Evolutionary conservation across 2,888 invertebrate genomes (phyloP), one percentile per base, ranked within the genome.

Genomic region (Tachina lurida): DNA sequence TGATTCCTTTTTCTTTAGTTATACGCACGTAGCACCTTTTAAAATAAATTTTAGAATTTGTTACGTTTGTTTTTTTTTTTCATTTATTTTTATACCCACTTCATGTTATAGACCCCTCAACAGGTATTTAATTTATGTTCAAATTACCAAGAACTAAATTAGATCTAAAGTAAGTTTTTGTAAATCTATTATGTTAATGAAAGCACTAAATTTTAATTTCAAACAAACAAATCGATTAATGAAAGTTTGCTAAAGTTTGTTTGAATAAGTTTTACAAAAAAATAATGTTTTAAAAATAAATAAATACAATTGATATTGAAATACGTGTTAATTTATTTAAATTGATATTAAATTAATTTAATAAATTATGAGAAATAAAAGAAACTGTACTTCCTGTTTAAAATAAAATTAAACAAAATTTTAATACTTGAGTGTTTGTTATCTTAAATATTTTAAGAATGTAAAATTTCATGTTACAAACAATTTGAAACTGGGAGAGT

Each of bases 221-320:
- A 54, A 54, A 0, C 5, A 22, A 12, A 22, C 13, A 22, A 22
- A 1, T 13, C 0, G 3, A 5, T 56, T 54, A 22, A 56, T 3
- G 56, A 56, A 56, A 56, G 22, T 56, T 56, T 56, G 56, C 56
- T 56, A 56, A 56, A 56, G 56, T 56, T 22, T 22, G 13, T 22
- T 56, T 56, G 31, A 31, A 31, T 31, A 31, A 31, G 31, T 31
- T 31, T 4, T n/a, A n/a, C n/a, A 31, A 31, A 31, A 31, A 22
- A 56, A 17, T 19, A 17, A 10, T 52, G 17, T 31, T 31, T 31
- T 56, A 22, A 56, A 5, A 56, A 12, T 22, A 2, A 56, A 56
- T 56, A 22, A 56, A 22, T 31, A 31, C 31, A 31, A 31, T 31
- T 31, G 31, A 56, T 13, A 22, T 22, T 22, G 22, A 56, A 56